Evolutionary conservation across 2,113 vertebrate species (phyloP).

Genomic region (Aix galericulata): DNA sequence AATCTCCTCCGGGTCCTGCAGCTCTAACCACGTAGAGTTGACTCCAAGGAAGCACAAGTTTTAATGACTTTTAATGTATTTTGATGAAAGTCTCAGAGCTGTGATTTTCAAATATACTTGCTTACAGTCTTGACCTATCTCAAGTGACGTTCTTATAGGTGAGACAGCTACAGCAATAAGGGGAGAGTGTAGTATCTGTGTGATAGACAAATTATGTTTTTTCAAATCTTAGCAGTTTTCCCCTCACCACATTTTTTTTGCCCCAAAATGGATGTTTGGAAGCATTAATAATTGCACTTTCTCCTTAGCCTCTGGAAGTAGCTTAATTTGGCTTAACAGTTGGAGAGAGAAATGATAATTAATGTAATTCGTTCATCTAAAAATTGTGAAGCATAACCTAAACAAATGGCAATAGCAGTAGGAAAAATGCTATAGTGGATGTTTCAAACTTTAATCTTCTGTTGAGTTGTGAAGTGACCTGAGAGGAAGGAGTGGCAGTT

Average conservation of each 20-base stretch:
- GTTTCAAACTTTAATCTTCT: constrained; percentile 17
- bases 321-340: constrained; percentile 57
- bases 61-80: neutral
- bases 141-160: neutral
- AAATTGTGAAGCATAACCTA: constrained; percentile 25
- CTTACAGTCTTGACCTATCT: neutral
- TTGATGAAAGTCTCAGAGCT: neutral
- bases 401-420: neutral
- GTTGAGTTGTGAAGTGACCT: constrained; percentile 7
- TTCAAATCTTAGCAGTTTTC: neutral
- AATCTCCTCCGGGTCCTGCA: neutral
- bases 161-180: neutral
- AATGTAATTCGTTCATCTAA: constrained; percentile 35
- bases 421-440: neutral
- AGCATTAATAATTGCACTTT: constrained; percentile 50
- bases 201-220: neutral
- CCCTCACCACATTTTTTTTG: neutral
- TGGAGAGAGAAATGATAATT: constrained; percentile 39
- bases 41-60: neutral
- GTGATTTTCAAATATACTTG: neutral
- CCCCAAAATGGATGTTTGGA: constrained; percentile 39
- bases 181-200: neutral
- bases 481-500: constrained; percentile 1
- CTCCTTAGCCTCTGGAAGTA: constrained; percentile 45
- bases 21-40: neutral